Percentiles rank a stretch among this genome's conserved stretches.
These are phyloP conservation scores for Corynorhinus townsendii DNA, from an alignment of 2,113 vertebrate species.

Conservation along the genomic window DNA sequence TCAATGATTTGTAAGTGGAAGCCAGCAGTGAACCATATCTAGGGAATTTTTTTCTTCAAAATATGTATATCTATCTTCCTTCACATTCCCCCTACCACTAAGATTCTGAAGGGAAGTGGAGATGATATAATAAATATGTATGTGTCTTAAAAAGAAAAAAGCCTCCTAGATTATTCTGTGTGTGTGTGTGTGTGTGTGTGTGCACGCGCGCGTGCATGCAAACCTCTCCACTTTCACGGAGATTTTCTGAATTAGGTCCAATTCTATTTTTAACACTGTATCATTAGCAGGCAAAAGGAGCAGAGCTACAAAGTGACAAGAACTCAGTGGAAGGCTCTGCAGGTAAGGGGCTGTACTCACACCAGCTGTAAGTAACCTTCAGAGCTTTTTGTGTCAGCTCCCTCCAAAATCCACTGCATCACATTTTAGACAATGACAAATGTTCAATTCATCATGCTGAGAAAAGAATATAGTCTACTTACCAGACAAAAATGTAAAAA, in stretches of 20 bases:
- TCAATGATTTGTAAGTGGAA: conserved; percentile 9
- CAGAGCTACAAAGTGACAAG: not conserved
- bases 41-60: not conserved
- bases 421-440: conserved; percentile 25
- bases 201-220: not conserved
- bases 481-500: conserved; percentile 30
- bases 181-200: not conserved
- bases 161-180: not conserved
- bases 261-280: not conserved
- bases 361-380: not conserved
- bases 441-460: not conserved
- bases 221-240: not conserved
- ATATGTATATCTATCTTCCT: not conserved
- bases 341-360: not conserved
- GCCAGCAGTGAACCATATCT: not conserved
- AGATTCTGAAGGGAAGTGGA: conserved; percentile 24
- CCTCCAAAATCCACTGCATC: conserved; percentile 12
- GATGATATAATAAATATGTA: not conserved
- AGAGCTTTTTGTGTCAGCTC: not conserved
- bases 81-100: not conserved
- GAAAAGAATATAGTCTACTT: conserved; percentile 17
- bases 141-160: not conserved
- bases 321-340: not conserved
- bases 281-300: not conserved
- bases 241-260: conserved; percentile 29